Evolutionary conservation across 2,888 invertebrate genomes (phyloP), one percentile per base, ranked within the genome.

Genomic region (Drosophila pegasa): DNA sequence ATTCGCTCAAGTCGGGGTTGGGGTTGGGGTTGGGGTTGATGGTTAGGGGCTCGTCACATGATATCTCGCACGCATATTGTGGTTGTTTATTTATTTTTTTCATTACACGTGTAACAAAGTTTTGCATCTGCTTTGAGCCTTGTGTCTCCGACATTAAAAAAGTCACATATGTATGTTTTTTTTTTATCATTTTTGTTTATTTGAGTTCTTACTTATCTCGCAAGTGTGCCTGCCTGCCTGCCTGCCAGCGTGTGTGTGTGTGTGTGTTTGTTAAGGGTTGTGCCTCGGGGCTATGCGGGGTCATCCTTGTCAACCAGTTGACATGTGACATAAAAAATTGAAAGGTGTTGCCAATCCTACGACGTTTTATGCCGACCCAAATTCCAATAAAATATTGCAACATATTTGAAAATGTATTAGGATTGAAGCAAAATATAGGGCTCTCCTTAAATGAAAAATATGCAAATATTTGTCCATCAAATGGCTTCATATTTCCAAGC

Each of bases 31-130:
- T 18, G 40, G 20, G 9, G 37, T 35, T 22, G 38, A 43, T 16
- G 6, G n/a, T 18, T 68, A 56, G 22, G 45, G 10, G 20, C 29
- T 35, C 64, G 72, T 86, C 80, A 83, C 65, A 67, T 59, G 77
- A 70, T 83, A 84, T 76, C 61, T 62, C 48, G 56, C 62, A 62
- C 59, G 71, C 47, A 56, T 56, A 56, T 56, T 72, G 72, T 71
- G 74, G 70, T 78, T 72, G 48, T 77, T 67, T 86, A 67, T 86
- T 83, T 83, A 86, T 83, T 88, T 88, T 83, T 83, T 87, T 88
- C 88, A 88, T 88, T 83, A 83, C 87, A 88, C 64, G 84, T 83
- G 84, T 83, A 83, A 76, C 87, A 83, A 83, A 83, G 88, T 83
- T 86, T 83, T 83, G 80, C 83, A 80, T 88, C 83, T 60, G 80